Percentiles rank a stretch among this genome's conserved stretches.
Evolutionary conservation across 2,113 vertebrate species (phyloP).

Genomic region (Gavialis gangeticus): DNA sequence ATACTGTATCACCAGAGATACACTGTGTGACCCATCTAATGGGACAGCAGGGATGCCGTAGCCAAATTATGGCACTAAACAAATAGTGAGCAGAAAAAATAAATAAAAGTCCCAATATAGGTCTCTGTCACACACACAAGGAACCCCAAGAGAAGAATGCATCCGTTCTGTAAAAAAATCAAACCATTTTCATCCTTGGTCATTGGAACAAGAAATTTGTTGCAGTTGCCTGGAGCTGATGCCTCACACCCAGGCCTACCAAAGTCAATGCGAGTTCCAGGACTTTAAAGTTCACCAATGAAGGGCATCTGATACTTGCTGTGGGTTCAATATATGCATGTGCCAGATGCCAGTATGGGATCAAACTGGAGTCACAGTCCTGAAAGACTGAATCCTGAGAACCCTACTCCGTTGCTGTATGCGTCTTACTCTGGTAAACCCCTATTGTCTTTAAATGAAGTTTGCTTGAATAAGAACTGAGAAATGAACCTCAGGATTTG

Average conservation of each 20-base stretch:
- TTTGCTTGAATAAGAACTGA: background rate
- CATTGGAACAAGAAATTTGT: background rate
- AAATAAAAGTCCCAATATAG: background rate
- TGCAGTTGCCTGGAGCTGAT: background rate
- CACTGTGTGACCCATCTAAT: background rate
- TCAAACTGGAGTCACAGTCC: background rate
- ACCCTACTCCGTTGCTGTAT: rapidly evolving
- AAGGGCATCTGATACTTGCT: background rate
- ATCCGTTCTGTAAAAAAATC: background rate
- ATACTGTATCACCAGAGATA: background rate
- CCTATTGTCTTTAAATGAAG: background rate
- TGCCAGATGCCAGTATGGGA: background rate
- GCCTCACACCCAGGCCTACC: rapidly evolving
- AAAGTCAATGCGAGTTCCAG: rapidly evolving
- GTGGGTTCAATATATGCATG: background rate
- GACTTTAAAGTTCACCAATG: background rate
- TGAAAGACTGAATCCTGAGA: background rate
- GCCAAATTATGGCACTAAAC: background rate
- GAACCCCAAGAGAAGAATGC: background rate
- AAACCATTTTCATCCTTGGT: background rate
- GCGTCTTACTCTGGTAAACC: background rate
- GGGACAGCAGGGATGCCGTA: background rate
- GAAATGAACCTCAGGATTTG: background rate
- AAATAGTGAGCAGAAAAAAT: background rate
- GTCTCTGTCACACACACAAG: background rate